Evolutionary conservation across 53 echinoderm and acorn worm genomes (phyloP).

Genomic region (Actinopyga echinites): DNA sequence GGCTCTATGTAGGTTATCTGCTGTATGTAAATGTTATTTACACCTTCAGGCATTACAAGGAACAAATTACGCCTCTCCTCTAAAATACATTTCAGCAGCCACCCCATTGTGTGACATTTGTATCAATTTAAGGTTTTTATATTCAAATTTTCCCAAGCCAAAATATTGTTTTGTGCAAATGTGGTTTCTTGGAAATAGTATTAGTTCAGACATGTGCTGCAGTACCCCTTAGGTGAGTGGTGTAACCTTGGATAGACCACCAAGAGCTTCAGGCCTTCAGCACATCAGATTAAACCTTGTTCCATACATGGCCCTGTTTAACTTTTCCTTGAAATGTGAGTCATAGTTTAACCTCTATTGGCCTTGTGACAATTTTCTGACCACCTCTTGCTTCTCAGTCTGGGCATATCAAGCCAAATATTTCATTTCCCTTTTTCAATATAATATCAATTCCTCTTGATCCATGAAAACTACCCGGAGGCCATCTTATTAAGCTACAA

Average conservation of each 20-base stretch:
- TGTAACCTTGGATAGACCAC: neutral
- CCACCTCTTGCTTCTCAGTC: slow-evolving; percentile 8
- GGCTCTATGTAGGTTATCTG: too few species aligned
- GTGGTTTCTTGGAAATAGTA: slow-evolving; percentile 3
- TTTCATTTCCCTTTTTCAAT: slow-evolving; percentile 37
- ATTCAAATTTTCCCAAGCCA: too few species aligned
- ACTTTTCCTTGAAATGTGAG: slow-evolving; percentile 2
- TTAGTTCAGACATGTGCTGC: neutral
- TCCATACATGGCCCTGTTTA: neutral
- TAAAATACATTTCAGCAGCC: too few species aligned
- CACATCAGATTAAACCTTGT: neutral
- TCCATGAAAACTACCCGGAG: slow-evolving; percentile 9
- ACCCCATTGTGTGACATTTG: too few species aligned
- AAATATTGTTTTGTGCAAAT: neutral
- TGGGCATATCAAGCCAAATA: slow-evolving; percentile 3
- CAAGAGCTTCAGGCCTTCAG: neutral
- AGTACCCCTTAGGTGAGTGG: neutral
- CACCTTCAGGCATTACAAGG: too few species aligned
- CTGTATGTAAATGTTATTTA: too few species aligned
- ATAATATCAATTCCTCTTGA: slow-evolving; percentile 32
- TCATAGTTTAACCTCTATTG: slow-evolving; percentile 34
- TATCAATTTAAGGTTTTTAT: too few species aligned
- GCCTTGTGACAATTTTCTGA: slow-evolving; percentile 9
- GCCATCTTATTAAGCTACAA: slow-evolving; percentile 38
- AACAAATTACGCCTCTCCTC: too few species aligned